Evolutionary conservation across 2,113 vertebrate genomes (phyloP), one percentile per base, ranked within the genome.

Genomic region (Dasypus novemcinctus): DNA sequence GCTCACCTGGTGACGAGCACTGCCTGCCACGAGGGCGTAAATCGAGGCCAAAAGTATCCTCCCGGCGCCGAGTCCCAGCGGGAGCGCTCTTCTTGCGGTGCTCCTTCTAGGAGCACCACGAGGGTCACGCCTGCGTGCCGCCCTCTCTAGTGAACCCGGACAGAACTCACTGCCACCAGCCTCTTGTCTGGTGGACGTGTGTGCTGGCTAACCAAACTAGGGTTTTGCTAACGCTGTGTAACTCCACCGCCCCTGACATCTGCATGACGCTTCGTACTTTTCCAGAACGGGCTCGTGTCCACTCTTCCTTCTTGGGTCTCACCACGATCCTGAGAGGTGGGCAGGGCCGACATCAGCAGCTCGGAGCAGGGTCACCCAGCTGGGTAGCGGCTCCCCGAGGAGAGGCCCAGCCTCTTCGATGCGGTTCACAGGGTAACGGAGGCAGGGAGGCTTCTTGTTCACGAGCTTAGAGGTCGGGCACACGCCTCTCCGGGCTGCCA

Each of bases 51-150:
- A 61, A 57, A 41, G 29, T 0, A 1, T 13, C 8, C 7, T 25
- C 5, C 25, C 31, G 27, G 15, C 36, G 27, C 80, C 0, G 7
- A 21, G 18, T 27, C 21, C 7, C 6, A 0, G 2, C 0, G 12
- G 15, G 63, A 15, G 33, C 4, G 1, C 69, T 12, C 7, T 36
- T 3, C 17, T 41, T 4, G 1, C 21, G 27, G 14, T 18, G 52
- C 2, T 21, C 11, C 91, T 38, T 27, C 20, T 2, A 41, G 57
- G 43, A 43, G 59, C 11, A 8, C 52, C 21, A 41, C 0, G 3
- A 59, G 68, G 43, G 2, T 49, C 63, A 13, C 43, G 17, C 0
- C 4, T 6, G 11, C 0, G 1, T 18, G 59, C 31, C 4, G 21
- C 38, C 1, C 23, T 20, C 17, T 5, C 38, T 38, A 1, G 18